Conservation (phyloP, 2,797 vertebrate species). For the Luscinia megarhynchos region DNA sequence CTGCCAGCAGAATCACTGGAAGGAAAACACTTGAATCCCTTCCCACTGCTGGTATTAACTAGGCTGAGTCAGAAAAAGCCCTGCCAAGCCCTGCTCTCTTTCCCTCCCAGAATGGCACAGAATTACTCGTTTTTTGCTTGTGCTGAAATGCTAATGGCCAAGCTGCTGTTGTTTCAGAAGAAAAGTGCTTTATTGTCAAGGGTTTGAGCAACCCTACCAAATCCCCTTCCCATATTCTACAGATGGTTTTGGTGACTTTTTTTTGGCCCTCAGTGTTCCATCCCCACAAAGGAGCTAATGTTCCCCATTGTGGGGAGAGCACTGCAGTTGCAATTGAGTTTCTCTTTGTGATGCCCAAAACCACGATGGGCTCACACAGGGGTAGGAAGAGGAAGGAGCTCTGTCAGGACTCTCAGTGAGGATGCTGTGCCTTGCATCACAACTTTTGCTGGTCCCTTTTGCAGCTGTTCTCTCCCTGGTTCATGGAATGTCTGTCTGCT, state of each 20-base stretch:
- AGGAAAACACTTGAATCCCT: constrained; percentile 4
- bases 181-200: background rate
- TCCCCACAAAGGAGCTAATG: background rate
- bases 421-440: background rate
- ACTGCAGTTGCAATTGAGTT: background rate
- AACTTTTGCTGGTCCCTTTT: background rate
- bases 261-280: background rate
- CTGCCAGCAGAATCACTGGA: background rate
- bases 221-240: background rate
- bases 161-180: background rate
- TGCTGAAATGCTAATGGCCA: background rate
- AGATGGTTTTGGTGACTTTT: background rate
- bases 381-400: background rate
- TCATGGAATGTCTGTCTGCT: background rate
- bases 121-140: background rate
- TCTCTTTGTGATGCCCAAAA: background rate
- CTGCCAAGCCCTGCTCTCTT: background rate
- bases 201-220: background rate
- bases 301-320: background rate
- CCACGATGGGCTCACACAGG: rapidly evolving
- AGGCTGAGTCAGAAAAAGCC: constrained; percentile 8
- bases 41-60: background rate
- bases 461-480: background rate
- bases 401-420: background rate
- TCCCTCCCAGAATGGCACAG: background rate